Conservation (phyloP, 2,113 vertebrate species). For the Emydura subglobosa region DNA sequence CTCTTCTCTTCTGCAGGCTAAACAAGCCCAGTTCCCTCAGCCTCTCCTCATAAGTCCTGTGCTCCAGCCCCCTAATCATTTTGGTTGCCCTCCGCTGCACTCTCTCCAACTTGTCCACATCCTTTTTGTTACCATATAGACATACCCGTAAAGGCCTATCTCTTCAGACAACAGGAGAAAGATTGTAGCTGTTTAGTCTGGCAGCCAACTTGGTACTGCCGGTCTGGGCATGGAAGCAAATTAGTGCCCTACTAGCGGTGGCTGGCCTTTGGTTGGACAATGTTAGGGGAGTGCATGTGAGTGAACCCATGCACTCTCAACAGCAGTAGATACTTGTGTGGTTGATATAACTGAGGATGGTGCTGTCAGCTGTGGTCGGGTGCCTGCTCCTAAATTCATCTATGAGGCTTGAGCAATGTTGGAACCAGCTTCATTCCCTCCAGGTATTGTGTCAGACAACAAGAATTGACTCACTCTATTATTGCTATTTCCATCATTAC, state of each 20-base stretch:
- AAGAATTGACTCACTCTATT: background rate
- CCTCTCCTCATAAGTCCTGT: no score
- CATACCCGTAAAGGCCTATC: background rate
- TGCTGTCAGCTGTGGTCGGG: rapidly evolving
- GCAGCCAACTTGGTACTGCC: background rate
- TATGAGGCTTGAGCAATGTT: background rate
- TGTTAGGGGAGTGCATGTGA: background rate
- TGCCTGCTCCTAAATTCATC: background rate
- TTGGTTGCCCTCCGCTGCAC: no score
- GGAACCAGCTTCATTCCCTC: background rate
- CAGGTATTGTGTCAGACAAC: background rate
- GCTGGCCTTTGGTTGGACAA: background rate
- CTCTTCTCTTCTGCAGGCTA: no score
- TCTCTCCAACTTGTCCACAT: no score
- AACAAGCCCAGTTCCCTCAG: no score
- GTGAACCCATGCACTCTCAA: background rate
- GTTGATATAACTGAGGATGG: background rate
- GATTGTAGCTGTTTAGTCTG: background rate
- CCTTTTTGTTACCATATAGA: background rate
- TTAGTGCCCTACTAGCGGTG: background rate
- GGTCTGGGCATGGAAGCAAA: background rate
- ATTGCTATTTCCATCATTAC: background rate
- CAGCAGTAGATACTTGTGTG: rapidly evolving
- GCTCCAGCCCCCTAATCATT: no score
- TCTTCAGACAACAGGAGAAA: background rate